Evolutionary conservation across 2,113 vertebrate genomes (phyloP), one percentile per base, ranked within the genome.

Genomic region (Elaphurus davidianus): DNA sequence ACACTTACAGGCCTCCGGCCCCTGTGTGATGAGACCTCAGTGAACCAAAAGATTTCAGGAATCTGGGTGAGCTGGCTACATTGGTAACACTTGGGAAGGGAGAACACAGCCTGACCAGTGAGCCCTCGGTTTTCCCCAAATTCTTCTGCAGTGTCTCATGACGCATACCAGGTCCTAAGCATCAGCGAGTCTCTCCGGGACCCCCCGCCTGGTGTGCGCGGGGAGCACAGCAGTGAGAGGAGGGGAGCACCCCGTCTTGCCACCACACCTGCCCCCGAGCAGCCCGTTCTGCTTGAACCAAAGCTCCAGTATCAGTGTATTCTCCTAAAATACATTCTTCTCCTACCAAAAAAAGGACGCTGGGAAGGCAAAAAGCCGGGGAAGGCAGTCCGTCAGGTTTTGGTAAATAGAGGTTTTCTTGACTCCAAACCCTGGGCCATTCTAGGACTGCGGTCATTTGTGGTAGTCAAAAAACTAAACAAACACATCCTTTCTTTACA

Each of bases 121-220:
- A 96, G 86, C 67, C 83, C 76, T 67, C 5, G 86, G 54, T 91
- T 96, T 98, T 47, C 87, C 96, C 93, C 91, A 94, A 88, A 93
- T 93, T 71, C 78, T 89, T 89, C 36, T 47, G 33, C 28, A 45
- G 47, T 55, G 76, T 55, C 76, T 94, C 81, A 79, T 2, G 43
- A 88, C 6, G 25, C 25, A 15, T 54, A 33, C 23, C 23, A 4
- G 28, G 1, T 83, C 30, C 81, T 23, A 0, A 27, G 36, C 13
- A 12, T 52, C 45, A 1, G 27, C 71, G 62, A n/a, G 36, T 33
- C 21, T 43, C 57, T 62, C 67, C 3, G 7, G 33, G 52, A 23
- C 50, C 81, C 19, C 3, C 47, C 0, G 0, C 50, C 11, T 13
- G 33, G 28, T 13, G 57, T 27, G n/a, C 0, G 1, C 11, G 62